Evolutionary conservation across 2,113 vertebrate species (phyloP).

Genomic region (Marcusenius ussheri): DNA sequence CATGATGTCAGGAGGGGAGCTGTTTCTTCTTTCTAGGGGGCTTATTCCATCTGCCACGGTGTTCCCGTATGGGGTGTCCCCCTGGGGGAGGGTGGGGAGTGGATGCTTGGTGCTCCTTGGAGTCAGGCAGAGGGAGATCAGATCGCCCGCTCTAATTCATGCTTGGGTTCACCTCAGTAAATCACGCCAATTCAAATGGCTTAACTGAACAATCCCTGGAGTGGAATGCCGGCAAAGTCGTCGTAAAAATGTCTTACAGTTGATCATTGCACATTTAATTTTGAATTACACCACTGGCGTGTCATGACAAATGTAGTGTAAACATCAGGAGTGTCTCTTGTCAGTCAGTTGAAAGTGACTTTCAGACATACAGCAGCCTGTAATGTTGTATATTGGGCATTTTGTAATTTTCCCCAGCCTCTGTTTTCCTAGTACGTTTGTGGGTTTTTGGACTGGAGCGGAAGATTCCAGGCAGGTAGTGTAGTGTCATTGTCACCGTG

Average conservation of each 20-base stretch:
- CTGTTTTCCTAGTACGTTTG: background rate
- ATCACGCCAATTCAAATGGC: background rate
- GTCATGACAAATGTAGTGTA: background rate
- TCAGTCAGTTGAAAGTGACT: background rate
- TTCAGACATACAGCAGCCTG: background rate
- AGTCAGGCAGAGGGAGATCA: background rate
- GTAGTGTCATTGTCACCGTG: background rate
- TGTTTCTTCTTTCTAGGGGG: background rate
- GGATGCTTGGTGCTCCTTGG: background rate
- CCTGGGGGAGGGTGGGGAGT: background rate
- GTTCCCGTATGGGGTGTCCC: background rate
- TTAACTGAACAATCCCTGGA: background rate
- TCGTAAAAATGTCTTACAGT: background rate
- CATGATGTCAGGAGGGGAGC: background rate
- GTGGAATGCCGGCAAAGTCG: background rate
- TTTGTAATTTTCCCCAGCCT: background rate
- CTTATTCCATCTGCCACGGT: background rate
- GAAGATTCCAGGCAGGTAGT: background rate
- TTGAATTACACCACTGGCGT: background rate
- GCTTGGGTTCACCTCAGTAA: background rate
- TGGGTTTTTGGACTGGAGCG: background rate
- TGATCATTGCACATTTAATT: background rate
- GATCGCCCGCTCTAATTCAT: background rate
- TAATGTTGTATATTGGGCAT: background rate
- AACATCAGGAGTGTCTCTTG: background rate